phyloP scores from a whole-genome alignment of 37 sponge, comb jelly and placozoan genomes.

The Aphrocallistes beatrix region DNA sequence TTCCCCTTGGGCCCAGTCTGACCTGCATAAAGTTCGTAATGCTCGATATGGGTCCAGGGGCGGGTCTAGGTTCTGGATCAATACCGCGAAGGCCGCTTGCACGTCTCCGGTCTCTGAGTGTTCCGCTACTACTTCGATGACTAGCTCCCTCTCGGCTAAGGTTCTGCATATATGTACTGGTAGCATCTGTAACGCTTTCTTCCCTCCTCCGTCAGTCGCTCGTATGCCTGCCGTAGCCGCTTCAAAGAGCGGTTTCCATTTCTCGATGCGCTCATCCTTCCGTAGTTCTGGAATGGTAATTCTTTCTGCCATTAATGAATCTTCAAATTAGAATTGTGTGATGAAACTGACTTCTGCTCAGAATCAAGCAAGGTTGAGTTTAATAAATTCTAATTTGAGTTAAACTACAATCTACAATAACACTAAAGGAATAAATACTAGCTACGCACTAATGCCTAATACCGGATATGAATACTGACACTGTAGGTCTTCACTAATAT shows the following conservation, averaged over 20 bases:
- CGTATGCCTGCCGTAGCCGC: background rate
- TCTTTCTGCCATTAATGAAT: conserved; percentile 3
- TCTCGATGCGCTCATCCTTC: background rate
- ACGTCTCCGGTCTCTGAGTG: background rate
- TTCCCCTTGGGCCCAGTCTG: background rate
- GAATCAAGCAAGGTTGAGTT: conserved; percentile 12
- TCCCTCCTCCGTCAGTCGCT: background rate
- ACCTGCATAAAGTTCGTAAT: conserved; percentile 5
- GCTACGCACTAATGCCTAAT: no score
- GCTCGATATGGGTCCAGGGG: conserved; percentile 1
- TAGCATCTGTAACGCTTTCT: background rate
- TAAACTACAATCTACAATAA: no score
- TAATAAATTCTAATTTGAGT: conserved; percentile 1
- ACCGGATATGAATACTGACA: no score
- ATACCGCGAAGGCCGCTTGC: background rate
- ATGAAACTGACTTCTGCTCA: background rate
- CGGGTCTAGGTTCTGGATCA: conserved; percentile 8
- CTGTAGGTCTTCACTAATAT: no score
- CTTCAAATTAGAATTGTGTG: background rate
- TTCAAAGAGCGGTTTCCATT: background rate
- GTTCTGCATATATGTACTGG: background rate
- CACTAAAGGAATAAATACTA: no score
- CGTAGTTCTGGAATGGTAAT: background rate
- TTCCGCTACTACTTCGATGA: background rate
- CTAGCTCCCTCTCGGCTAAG: conserved; percentile 7